Conservation (phyloP, 2,113 vertebrate genomes). For the Polypterus senegalus region DNA sequence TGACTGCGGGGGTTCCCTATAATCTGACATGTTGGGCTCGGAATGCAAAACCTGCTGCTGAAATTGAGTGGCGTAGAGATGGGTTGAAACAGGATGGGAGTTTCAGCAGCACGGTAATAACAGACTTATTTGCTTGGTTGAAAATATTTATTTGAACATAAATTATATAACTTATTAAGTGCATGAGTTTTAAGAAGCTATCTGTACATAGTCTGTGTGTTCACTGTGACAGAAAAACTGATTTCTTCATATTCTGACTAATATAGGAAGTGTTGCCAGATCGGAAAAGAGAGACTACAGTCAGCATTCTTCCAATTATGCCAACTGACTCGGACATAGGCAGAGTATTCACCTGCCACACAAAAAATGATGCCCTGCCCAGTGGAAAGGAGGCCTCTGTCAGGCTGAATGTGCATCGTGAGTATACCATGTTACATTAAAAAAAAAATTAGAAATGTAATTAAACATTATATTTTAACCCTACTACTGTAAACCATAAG, state of each 20-base stretch:
- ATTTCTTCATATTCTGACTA: neutral
- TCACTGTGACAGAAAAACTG: neutral
- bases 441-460: neutral
- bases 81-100: conserved; percentile 66
- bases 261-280: conserved; percentile 70
- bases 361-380: conserved; percentile 69
- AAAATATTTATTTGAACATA: too few relatives aligned
- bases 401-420: conserved; percentile 84
- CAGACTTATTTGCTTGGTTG: too few relatives aligned
- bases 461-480: neutral
- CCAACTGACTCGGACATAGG: conserved; percentile 75
- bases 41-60: conserved; percentile 76
- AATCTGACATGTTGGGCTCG: conserved; percentile 82
- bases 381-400: conserved; percentile 67
- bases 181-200: too few relatives aligned
- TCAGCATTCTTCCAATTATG: conserved; percentile 69
- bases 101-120: conserved; percentile 64
- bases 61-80: conserved; percentile 77
- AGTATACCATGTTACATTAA: conserved; percentile 23
- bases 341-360: conserved; percentile 69
- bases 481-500: too few relatives aligned
- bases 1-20: conserved; percentile 64
- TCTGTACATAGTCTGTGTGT: neutral
- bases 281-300: conserved; percentile 75
- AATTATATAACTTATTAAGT: too few relatives aligned